These are phyloP conservation scores for Agrotis puta DNA, from an alignment of 2,888 invertebrate species.

Conservation along the genomic window DNA sequence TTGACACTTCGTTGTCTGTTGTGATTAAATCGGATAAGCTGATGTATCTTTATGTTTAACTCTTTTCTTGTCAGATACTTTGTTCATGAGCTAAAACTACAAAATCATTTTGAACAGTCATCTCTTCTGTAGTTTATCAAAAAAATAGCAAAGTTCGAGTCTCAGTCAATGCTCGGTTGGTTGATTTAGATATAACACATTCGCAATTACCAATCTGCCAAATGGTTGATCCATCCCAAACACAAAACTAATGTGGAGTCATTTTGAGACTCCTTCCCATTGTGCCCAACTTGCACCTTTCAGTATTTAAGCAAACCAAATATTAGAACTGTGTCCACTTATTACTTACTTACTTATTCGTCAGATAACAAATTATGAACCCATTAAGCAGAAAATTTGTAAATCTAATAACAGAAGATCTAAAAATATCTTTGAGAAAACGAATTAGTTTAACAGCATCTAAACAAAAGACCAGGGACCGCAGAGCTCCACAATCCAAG, in stretches of 20 bases:
- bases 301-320: too few relatives aligned
- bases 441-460: slow-evolving; percentile 35
- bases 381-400: too few relatives aligned
- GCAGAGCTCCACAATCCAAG: slow-evolving; percentile 43
- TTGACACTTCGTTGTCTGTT: slow-evolving; percentile 41
- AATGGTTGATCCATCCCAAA: too few relatives aligned
- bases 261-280: too few relatives aligned
- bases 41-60: slow-evolving; percentile 21
- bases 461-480: slow-evolving; percentile 42
- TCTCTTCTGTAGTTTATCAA: not conserved
- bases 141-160: not conserved
- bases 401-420: slow-evolving; percentile 12
- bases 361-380: too few relatives aligned
- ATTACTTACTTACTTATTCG: too few relatives aligned
- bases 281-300: too few relatives aligned
- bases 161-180: too few relatives aligned
- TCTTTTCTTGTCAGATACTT: not conserved
- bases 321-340: too few relatives aligned
- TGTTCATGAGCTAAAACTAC: slow-evolving; percentile 11
- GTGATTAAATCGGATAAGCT: slow-evolving; percentile 33
- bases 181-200: too few relatives aligned
- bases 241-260: too few relatives aligned
- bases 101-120: not conserved
- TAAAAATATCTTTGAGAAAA: slow-evolving; percentile 42
- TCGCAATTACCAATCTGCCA: too few relatives aligned